Evolutionary conservation across 2,797 vertebrate species (phyloP).

Genomic region (Chelidonichthys spinosus): DNA sequence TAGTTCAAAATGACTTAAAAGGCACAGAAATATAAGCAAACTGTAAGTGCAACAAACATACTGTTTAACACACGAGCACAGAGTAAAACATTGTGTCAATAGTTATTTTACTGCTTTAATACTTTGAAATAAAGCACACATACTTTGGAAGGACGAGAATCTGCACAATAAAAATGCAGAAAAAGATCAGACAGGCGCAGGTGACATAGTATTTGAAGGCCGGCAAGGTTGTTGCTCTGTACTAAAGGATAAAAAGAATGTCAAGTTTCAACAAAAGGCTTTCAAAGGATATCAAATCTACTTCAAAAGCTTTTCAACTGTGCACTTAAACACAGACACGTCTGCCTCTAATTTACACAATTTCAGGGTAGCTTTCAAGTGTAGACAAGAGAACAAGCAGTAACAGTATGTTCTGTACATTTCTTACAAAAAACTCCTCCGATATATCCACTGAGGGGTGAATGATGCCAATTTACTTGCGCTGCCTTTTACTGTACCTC

Average conservation of each 20-base stretch:
- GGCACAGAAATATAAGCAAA: not conserved
- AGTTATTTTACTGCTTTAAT: not conserved
- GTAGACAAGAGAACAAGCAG: not conserved
- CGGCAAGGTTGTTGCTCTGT: conserved; percentile 92
- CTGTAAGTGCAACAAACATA: not conserved
- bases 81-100: not conserved
- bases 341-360: conserved; percentile 15
- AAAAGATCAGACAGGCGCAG: conserved; percentile 94
- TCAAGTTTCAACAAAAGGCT: conserved; percentile 23
- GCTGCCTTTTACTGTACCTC: conserved; percentile 85
- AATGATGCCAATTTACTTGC: conserved; percentile 1
- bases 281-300: conserved; percentile 25
- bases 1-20: not conserved
- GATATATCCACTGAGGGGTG: not conserved
- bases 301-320: conserved; percentile 29
- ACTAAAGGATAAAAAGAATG: conserved; percentile 78
- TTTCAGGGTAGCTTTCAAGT: not conserved
- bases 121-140: conserved; percentile 65
- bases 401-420: not conserved
- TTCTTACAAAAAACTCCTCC: conserved; percentile 3
- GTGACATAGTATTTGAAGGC: conserved; percentile 97
- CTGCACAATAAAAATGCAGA: conserved; percentile 96
- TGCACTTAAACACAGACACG: conserved; percentile 2
- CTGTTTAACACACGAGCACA: not conserved
- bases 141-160: conserved; percentile 95